Base-by-base conservation (phyloP, 2,113 vertebrate genomes). In the Pachypanchax playfairii region DNA sequence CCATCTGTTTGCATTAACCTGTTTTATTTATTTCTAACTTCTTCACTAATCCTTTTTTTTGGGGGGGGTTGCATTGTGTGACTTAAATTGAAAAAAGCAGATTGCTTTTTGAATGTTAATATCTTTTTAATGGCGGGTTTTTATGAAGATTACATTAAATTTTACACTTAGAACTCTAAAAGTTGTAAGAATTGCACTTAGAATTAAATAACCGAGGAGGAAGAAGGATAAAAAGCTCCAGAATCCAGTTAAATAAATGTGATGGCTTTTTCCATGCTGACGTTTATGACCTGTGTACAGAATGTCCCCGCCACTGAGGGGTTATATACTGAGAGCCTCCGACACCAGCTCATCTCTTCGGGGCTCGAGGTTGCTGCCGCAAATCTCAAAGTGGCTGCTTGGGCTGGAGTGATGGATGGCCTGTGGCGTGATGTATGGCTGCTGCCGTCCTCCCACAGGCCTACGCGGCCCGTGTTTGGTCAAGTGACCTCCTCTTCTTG, bases 341-440 rank as follows among this genome's bases (percentile, higher is more conserved):
- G 76, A 75, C 74, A 82, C 65, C 28, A 43, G 35, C 29, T 42
- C 10, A 13, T 87, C 82, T 77, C 80, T 64, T 33, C 43, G 44
- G 69, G 64, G 46, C 41, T 13, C 2, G 25, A 22, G 55, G 49
- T 73, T 69, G 66, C 53, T 69, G 66, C 53, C 12, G 63, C 58
- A 78, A 80, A 70, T 70, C 80, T 77, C 57, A 21, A 61, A 66
- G 71, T 29, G 78, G 55, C 84, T 70, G 70, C 70, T 67, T 70
- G 31, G 48, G 72, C 63, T 72, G 5, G 35, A 67, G 57, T 90
- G 91, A 90, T 74, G 78, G 73, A 90, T 90, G 74, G 77, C 72
- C 76, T 56, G 58, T 31, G 67, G 64, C 65, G 59, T 84, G 73
- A 85, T 84, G 77, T 79, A 81, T 79, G 39, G 65, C 73, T 53